Conservation (phyloP, 2,888 invertebrate species). For the Willowsia nigromaculata region DNA sequence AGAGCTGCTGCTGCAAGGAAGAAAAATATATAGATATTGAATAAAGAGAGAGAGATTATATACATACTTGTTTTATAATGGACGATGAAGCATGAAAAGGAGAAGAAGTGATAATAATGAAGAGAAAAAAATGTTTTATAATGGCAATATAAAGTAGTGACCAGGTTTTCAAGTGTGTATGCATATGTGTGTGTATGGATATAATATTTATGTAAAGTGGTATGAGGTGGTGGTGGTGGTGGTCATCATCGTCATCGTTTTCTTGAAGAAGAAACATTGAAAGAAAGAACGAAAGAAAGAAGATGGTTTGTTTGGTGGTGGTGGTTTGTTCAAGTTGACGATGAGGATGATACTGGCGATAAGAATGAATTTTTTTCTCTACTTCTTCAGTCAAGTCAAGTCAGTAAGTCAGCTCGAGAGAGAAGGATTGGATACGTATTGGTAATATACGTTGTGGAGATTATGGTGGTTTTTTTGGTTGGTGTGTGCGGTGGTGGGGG, state of each 20-base stretch:
- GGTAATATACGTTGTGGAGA: background rate
- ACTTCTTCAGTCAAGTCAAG: background rate
- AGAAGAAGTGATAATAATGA: slow-evolving; percentile 65
- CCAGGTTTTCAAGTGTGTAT: slow-evolving; percentile 56
- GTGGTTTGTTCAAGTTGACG: background rate
- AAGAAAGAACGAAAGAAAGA: background rate
- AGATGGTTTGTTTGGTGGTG: background rate
- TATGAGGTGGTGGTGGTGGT: slow-evolving; percentile 24
- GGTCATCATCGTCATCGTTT: background rate
- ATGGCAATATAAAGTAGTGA: slow-evolving; percentile 54
- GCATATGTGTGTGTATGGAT: background rate
- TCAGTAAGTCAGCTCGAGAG: background rate
- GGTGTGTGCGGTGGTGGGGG: background rate
- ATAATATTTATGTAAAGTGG: slow-evolving; percentile 8
- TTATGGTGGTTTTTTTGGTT: too few species aligned
- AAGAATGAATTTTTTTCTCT: background rate
- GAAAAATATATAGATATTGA: background rate
- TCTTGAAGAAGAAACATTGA: background rate
- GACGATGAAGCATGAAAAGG: slow-evolving; percentile 38
- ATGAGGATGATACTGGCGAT: background rate
- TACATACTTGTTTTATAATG: slow-evolving; percentile 3
- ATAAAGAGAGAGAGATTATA: slow-evolving; percentile 6
- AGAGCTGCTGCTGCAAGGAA: background rate
- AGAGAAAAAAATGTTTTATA: slow-evolving; percentile 50
- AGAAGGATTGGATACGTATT: too few species aligned